A percentile compares a stretch with the other conserved stretches of the same genome.
These are phyloP conservation scores for Perithous albicinctus DNA, from an alignment of 2,888 invertebrate genomes.

Conservation along the genomic window DNA sequence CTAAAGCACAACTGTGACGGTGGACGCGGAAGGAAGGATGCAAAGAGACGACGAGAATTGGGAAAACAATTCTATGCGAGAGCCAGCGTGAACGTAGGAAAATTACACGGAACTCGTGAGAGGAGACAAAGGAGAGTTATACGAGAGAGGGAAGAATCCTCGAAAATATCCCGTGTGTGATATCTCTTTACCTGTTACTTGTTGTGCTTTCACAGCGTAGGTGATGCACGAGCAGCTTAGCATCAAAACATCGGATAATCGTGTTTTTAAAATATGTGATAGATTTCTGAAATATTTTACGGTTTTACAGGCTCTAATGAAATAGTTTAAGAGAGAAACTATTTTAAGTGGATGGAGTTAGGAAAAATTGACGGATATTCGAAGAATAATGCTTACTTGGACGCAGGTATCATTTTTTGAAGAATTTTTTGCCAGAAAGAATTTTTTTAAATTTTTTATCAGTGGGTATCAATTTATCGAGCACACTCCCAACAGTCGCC, in stretches of 20 bases:
- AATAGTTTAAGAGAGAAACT: too few species aligned
- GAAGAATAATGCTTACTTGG: too few species aligned
- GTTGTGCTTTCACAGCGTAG: neutral
- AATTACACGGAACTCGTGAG: conserved; percentile 34
- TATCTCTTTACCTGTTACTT: neutral
- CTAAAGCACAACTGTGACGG: conserved; percentile 15
- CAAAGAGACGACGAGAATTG: conserved; percentile 37
- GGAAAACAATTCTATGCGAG: conserved; percentile 56
- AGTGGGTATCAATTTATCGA: too few species aligned
- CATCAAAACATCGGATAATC: neutral
- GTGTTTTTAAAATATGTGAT: neutral
- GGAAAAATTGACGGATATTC: too few species aligned
- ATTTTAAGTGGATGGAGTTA: too few species aligned
- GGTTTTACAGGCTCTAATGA: neutral
- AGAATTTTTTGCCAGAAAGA: too few species aligned
- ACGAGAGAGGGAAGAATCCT: neutral
- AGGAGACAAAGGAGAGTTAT: conserved; percentile 15
- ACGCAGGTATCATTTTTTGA: too few species aligned
- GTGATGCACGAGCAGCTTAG: neutral
- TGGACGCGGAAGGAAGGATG: conserved; percentile 47
- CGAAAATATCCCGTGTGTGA: neutral
- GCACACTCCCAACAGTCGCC: too few species aligned
- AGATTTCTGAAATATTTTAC: neutral
- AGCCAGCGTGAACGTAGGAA: neutral
- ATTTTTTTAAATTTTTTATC: too few species aligned